phyloP scores from a whole-genome alignment of 2,113 vertebrate species.

The Ailuropoda melanoleuca region DNA sequence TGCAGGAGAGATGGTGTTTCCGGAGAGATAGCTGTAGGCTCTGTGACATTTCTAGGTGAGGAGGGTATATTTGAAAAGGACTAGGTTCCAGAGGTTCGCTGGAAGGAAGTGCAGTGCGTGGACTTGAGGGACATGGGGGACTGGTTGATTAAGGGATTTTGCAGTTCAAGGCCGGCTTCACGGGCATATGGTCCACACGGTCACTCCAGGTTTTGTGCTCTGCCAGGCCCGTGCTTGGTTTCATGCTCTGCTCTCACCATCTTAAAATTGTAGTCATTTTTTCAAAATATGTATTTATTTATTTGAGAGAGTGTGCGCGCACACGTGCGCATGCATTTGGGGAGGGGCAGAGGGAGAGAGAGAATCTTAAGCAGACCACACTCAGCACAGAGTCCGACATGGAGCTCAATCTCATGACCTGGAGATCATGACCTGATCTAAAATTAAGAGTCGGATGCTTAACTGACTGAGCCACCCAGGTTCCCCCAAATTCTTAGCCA shows the following conservation, averaged over 20 bases:
- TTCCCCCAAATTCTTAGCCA: not conserved
- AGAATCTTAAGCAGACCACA: not conserved
- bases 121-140: fast-evolving
- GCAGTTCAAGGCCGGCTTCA: not conserved
- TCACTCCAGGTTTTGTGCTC: not conserved
- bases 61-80: not conserved
- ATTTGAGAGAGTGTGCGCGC: not conserved
- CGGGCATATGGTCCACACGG: fast-evolving
- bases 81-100: not conserved
- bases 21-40: not conserved
- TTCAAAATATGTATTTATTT: not conserved
- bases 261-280: not conserved
- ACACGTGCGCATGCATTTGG: too few relatives aligned
- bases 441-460: not conserved
- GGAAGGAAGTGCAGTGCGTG: not conserved
- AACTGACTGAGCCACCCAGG: not conserved
- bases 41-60: not conserved
- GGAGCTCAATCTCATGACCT: not conserved
- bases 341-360: not conserved
- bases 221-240: not conserved
- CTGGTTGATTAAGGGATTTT: fast-evolving
- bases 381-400: not conserved
- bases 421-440: not conserved
- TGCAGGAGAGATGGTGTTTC: not conserved
- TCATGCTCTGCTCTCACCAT: not conserved